phyloP scores from a whole-genome alignment of 2,797 vertebrate species.

The Tangara arthus region DNA sequence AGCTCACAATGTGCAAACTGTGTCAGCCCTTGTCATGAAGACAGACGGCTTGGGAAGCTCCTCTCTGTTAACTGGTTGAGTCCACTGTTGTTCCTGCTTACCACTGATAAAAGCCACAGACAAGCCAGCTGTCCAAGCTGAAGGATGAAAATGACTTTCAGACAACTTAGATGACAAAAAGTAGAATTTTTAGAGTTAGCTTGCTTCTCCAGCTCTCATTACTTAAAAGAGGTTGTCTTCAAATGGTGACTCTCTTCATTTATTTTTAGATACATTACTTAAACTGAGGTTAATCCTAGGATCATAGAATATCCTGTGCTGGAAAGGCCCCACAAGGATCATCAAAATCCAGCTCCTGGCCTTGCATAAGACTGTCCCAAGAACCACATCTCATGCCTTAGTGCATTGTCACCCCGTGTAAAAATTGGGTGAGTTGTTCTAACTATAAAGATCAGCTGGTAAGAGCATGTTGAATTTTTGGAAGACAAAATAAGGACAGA shows the following conservation, averaged over 20 bases:
- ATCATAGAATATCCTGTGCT: not conserved
- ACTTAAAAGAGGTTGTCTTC: not conserved
- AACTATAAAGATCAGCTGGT: not conserved
- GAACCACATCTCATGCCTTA: not conserved
- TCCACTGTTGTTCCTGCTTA: not conserved
- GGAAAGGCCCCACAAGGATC: not conserved
- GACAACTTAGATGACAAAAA: not conserved
- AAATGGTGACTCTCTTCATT: not conserved
- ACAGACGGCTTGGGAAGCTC: not conserved
- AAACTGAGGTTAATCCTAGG: not conserved
- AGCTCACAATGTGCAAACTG: not conserved
- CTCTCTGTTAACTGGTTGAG: not conserved
- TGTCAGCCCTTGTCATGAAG: not conserved
- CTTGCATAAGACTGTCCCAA: not conserved
- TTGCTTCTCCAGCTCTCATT: not conserved
- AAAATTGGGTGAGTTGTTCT: not conserved
- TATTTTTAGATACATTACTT: not conserved
- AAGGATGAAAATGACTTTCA: not conserved
- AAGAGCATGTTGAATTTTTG: not conserved
- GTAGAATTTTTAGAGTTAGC: not conserved
- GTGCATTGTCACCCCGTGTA: not conserved
- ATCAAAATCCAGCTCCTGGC: not conserved
- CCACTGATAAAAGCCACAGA: fast-evolving
- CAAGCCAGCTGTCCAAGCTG: not conserved
- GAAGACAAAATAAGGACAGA: not conserved